Conservation (phyloP, 2,797 vertebrate species). For the Muraenolepis orangiensis region DNA sequence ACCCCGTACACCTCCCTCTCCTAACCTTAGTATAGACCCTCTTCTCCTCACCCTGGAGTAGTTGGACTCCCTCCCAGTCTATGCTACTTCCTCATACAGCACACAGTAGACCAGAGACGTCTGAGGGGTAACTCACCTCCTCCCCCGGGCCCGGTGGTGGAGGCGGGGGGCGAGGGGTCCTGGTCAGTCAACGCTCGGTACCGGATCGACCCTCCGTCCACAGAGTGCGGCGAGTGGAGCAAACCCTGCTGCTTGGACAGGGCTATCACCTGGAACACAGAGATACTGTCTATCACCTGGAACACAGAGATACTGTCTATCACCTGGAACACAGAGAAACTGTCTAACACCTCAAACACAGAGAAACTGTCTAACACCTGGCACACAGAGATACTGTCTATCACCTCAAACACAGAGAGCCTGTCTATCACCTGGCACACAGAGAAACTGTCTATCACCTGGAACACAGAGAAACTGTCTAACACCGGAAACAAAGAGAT, state of each 20-base stretch:
- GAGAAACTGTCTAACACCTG: neutral
- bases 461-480: no score
- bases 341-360: neutral
- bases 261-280: conserved; percentile 74
- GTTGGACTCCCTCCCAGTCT: no score
- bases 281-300: conserved; percentile 68
- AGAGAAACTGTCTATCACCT: no score
- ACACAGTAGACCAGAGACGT: neutral
- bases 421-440: neutral
- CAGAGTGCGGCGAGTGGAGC: conserved; percentile 78
- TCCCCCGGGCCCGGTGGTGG: conserved; percentile 59
- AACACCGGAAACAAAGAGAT: no score
- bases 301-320: conserved; percentile 3
- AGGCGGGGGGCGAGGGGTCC: conserved; percentile 76
- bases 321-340: neutral
- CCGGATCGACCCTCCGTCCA: conserved; percentile 84
- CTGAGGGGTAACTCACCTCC: conserved; percentile 1
- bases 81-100: neutral
- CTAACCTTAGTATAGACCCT: no score
- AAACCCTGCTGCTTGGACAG: conserved; percentile 96
- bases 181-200: conserved; percentile 90
- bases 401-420: no score
- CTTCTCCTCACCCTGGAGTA: no score
- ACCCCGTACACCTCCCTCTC: neutral
- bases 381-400: no score